Evolutionary conservation across 1,140 invertebrate species (phyloP).

Genomic region (Phthorimaea operculella): DNA sequence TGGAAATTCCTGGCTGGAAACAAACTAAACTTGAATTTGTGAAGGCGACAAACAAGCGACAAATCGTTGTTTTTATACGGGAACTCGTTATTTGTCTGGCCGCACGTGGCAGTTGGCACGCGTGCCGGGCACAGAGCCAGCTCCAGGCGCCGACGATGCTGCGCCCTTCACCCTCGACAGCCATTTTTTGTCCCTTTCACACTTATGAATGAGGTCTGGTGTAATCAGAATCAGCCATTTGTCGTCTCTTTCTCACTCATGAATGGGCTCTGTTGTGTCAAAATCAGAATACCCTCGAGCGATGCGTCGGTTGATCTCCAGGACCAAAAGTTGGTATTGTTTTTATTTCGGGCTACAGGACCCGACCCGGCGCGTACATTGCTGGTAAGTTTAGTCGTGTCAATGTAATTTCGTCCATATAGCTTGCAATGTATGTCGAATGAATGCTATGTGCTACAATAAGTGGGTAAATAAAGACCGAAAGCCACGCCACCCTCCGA

Average conservation of each 20-base stretch:
- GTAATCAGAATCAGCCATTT: not conserved
- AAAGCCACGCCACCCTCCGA: not conserved
- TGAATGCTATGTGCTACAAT: too few relatives aligned
- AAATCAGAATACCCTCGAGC: slow-evolving; percentile 2
- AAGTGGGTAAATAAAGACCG: too few relatives aligned
- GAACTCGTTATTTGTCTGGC: not conserved
- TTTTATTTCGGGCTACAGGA: too few relatives aligned
- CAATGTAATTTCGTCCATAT: too few relatives aligned
- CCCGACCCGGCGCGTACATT: too few relatives aligned
- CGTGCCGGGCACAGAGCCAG: not conserved
- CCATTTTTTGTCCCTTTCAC: not conserved
- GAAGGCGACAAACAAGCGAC: not conserved
- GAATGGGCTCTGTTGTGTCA: not conserved
- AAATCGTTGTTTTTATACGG: not conserved
- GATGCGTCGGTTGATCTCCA: slow-evolving; percentile 1
- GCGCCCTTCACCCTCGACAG: not conserved
- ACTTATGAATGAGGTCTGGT: not conserved
- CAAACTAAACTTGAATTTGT: not conserved
- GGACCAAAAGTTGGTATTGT: too few relatives aligned
- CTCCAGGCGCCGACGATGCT: not conserved
- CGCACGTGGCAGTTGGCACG: not conserved
- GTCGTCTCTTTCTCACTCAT: not conserved
- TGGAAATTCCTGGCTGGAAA: not conserved
- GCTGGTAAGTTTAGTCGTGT: too few relatives aligned
- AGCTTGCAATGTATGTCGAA: too few relatives aligned